phyloP scores from a whole-genome alignment of 2,113 vertebrate species.

The Urocitellus parryii region DNA sequence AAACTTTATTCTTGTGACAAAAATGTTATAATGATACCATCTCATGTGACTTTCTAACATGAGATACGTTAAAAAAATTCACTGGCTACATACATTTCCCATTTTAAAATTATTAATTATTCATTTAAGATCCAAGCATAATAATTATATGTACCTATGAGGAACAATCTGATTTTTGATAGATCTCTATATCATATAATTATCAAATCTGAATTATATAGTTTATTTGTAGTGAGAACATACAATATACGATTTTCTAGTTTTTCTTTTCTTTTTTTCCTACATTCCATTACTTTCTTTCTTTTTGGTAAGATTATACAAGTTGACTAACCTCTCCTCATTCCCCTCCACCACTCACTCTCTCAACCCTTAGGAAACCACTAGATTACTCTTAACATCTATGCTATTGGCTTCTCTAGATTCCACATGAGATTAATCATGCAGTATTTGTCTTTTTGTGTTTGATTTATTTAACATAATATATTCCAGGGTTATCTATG shows the following conservation, averaged over 20 bases:
- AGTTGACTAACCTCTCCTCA: neutral
- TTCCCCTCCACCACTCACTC: neutral
- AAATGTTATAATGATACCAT: neutral
- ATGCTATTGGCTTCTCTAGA: neutral
- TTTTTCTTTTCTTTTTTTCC: too few relatives aligned
- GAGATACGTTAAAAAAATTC: conserved; percentile 11
- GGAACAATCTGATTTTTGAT: neutral
- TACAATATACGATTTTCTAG: neutral
- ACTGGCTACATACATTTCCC: conserved; percentile 23
- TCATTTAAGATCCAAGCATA: neutral
- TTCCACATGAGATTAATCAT: neutral
- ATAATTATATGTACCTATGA: neutral
- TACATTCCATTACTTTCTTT: too few relatives aligned
- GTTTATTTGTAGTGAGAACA: neutral
- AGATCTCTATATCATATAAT: neutral
- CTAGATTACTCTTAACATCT: neutral
- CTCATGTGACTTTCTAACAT: neutral
- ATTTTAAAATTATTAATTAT: neutral
- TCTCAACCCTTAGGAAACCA: neutral
- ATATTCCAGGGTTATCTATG: neutral
- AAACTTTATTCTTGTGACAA: neutral
- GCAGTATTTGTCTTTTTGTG: neutral
- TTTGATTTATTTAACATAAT: neutral
- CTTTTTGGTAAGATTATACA: neutral
- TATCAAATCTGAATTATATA: neutral